Conservation (phyloP, 2,888 invertebrate genomes). For the Griposia aprilina region DNA sequence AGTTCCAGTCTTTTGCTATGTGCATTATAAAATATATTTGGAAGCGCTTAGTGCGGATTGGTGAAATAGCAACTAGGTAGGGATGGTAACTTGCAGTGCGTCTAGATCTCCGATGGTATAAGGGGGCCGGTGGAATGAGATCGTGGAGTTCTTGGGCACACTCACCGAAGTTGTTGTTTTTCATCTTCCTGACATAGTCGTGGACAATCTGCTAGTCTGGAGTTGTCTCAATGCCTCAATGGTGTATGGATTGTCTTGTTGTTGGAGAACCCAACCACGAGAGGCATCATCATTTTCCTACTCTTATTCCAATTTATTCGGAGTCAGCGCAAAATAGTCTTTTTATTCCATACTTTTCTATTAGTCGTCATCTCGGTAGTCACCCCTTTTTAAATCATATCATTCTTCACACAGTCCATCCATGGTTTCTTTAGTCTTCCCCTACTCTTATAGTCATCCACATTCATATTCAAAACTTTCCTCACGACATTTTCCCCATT, state of each 20-base stretch:
- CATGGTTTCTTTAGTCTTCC: neutral
- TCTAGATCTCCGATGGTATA: too few species aligned
- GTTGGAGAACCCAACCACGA: neutral
- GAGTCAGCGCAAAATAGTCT: neutral
- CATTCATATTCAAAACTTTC: neutral
- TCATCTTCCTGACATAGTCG: neutral
- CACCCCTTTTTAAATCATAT: too few species aligned
- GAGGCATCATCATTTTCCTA: neutral
- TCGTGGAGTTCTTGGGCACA: too few species aligned
- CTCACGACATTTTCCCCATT: neutral
- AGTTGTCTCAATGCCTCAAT: neutral
- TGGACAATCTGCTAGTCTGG: neutral
- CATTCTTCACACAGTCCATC: neutral
- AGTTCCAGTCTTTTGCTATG: too few species aligned
- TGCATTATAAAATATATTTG: too few species aligned
- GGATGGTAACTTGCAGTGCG: too few species aligned
- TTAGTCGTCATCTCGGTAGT: neutral
- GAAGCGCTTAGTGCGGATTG: too few species aligned
- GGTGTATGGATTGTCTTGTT: neutral
- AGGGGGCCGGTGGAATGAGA: too few species aligned
- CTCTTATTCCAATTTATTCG: neutral
- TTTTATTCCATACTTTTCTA: neutral
- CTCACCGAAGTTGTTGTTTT: too few species aligned
- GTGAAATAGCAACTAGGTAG: too few species aligned
- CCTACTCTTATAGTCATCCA: neutral